phyloP scores from a whole-genome alignment of 2,888 invertebrate species.

The Ptilodon capucinus region DNA sequence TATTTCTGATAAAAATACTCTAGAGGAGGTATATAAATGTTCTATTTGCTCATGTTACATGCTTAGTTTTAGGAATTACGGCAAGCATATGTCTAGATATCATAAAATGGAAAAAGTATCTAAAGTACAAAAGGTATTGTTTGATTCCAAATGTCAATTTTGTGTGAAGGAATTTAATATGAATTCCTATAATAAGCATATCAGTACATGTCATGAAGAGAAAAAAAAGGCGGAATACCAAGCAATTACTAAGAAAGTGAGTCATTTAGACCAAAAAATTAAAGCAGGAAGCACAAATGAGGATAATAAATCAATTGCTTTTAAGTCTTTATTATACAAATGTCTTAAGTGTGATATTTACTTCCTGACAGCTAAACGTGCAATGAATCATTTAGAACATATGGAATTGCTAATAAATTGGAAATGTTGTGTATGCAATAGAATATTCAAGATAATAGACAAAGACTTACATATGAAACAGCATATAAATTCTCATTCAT shows the following conservation, averaged over 20 bases:
- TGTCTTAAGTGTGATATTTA: constrained; percentile 59
- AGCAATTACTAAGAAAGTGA: neutral
- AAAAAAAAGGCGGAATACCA: constrained; percentile 1
- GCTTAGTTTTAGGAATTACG: constrained; percentile 20
- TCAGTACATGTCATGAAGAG: constrained; percentile 23
- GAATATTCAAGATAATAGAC: constrained; percentile 54
- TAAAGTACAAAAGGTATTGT: constrained; percentile 30
- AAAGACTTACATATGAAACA: constrained; percentile 52
- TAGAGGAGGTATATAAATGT: constrained; percentile 32
- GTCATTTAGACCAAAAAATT: neutral
- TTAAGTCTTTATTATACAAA: constrained; percentile 54
- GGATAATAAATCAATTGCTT: constrained; percentile 19
- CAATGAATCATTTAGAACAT: constrained; percentile 51
- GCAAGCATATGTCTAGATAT: constrained; percentile 33
- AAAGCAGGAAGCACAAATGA: neutral
- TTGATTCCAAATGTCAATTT: constrained; percentile 45
- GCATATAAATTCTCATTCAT: constrained; percentile 43
- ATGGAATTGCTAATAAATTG: constrained; percentile 49
- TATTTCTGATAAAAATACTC: constrained; percentile 3
- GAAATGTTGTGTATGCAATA: constrained; percentile 54
- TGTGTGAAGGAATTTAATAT: constrained; percentile 33
- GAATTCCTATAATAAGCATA: constrained; percentile 33
- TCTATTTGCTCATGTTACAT: constrained; percentile 43
- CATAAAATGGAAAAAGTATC: constrained; percentile 34
- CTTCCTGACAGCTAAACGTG: constrained; percentile 52